Evolutionary conservation across 2,888 invertebrate species (phyloP).

Genomic region (Ellobium chinense): DNA sequence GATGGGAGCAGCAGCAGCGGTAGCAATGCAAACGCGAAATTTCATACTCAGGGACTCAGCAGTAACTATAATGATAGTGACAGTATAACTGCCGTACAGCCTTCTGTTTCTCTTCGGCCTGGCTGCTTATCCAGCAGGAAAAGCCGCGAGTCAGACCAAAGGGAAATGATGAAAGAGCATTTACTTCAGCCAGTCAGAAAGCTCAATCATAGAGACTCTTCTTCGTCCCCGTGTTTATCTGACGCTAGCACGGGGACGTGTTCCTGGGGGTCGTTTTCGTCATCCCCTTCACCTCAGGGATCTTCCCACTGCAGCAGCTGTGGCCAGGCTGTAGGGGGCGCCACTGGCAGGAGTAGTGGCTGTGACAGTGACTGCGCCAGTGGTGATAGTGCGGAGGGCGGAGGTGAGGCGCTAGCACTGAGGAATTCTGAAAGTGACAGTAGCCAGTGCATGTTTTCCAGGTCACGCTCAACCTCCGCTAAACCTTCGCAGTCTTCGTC

Average conservation of each 20-base stretch:
- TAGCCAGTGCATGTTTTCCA: background rate
- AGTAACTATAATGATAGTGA: background rate
- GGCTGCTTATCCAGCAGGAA: background rate
- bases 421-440: slow-evolving; percentile 9
- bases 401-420: slow-evolving; percentile 24
- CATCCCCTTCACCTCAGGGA: background rate
- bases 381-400: slow-evolving; percentile 4
- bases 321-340: background rate
- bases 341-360: background rate
- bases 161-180: slow-evolving; percentile 17
- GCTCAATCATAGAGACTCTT: background rate
- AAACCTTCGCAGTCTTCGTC: background rate
- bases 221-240: slow-evolving; percentile 36
- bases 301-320: slow-evolving; percentile 9
- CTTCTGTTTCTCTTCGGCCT: background rate
- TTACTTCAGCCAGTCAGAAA: background rate
- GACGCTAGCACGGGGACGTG: slow-evolving; percentile 33
- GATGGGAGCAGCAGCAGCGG: background rate
- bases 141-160: background rate
- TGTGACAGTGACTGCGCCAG: slow-evolving; percentile 31
- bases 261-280: slow-evolving; percentile 35
- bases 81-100: background rate
- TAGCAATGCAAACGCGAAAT: background rate
- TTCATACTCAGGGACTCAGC: background rate
- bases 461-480: background rate